These are phyloP conservation scores for Calidris pygmaea DNA, from an alignment of 2,113 vertebrate species.

Conservation along the genomic window DNA sequence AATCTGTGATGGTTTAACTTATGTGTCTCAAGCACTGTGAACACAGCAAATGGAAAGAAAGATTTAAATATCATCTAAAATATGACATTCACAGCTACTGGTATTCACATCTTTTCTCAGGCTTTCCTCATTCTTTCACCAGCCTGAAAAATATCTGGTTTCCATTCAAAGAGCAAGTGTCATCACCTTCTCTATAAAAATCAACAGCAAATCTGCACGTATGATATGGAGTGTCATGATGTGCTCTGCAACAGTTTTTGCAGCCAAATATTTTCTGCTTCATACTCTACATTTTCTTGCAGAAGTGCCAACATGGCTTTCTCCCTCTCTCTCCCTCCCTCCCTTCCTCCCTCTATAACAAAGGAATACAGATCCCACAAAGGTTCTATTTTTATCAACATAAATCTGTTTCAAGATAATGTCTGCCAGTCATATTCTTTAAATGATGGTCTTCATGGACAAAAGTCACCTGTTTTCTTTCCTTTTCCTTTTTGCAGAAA, in stretches of 20 bases:
- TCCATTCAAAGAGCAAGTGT: slow-evolving; percentile 1
- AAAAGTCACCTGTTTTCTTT: background rate
- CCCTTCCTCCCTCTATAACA: background rate
- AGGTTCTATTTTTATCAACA: slow-evolving; percentile 21
- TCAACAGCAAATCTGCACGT: slow-evolving; percentile 53
- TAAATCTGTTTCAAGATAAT: slow-evolving; percentile 19
- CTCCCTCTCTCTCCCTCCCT: slow-evolving; percentile 26
- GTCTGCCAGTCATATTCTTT: slow-evolving; percentile 18
- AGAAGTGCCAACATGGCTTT: slow-evolving; percentile 60
- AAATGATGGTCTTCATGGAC: slow-evolving; percentile 10
- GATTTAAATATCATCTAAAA: slow-evolving; percentile 38
- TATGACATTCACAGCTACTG: slow-evolving; percentile 26
- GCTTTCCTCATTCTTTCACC: slow-evolving; percentile 49
- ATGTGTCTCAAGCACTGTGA: background rate
- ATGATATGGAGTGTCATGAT: slow-evolving; percentile 28
- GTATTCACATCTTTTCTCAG: slow-evolving; percentile 34
- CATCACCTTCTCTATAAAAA: slow-evolving; percentile 32
- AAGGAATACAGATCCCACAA: slow-evolving; percentile 38
- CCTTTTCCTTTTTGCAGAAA: background rate
- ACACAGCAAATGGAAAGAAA: background rate
- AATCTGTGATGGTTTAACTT: background rate
- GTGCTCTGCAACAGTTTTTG: slow-evolving; percentile 56
- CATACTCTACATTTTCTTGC: slow-evolving; percentile 54
- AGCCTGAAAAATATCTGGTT: slow-evolving; percentile 35
- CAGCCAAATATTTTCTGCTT: slow-evolving; percentile 68